phyloP scores from a whole-genome alignment of 64 coral and sea anemone species.

The Hydrozoanthus tunicans region DNA sequence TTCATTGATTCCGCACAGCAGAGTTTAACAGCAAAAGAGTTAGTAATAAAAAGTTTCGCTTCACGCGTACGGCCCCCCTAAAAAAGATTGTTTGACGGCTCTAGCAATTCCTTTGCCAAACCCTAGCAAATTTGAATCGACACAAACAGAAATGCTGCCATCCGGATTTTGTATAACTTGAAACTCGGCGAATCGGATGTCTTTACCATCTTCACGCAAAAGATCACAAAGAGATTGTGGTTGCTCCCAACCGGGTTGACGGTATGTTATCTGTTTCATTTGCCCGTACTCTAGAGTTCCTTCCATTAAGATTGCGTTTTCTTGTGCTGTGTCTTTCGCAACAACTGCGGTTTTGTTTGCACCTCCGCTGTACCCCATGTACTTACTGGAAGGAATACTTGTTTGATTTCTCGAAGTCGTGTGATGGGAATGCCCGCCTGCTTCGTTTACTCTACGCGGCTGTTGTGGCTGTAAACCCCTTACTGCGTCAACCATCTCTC shows the following conservation, averaged over 20 bases:
- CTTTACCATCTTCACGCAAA: neutral
- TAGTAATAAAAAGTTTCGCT: too few species aligned
- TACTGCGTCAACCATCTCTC: neutral
- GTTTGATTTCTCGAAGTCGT: neutral
- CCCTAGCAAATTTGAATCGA: rapidly evolving
- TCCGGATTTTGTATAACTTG: neutral
- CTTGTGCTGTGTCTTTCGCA: too few species aligned
- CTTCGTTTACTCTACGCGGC: neutral
- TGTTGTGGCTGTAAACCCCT: neutral
- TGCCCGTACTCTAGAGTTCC: neutral
- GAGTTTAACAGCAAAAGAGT: too few species aligned
- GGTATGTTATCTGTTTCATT: neutral
- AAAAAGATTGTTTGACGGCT: neutral
- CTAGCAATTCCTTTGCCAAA: neutral
- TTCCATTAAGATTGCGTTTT: neutral
- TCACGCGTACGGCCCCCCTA: too few species aligned
- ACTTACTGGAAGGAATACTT: too few species aligned
- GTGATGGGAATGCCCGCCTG: neutral
- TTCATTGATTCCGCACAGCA: too few species aligned
- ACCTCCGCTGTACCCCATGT: neutral
- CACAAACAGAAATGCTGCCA: neutral
- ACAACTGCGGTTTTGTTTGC: neutral
- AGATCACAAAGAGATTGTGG: neutral
- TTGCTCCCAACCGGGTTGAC: neutral
- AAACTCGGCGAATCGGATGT: neutral